These are phyloP conservation scores for Microchrysa polita DNA, from an alignment of 2,888 invertebrate genomes.

Conservation along the genomic window DNA sequence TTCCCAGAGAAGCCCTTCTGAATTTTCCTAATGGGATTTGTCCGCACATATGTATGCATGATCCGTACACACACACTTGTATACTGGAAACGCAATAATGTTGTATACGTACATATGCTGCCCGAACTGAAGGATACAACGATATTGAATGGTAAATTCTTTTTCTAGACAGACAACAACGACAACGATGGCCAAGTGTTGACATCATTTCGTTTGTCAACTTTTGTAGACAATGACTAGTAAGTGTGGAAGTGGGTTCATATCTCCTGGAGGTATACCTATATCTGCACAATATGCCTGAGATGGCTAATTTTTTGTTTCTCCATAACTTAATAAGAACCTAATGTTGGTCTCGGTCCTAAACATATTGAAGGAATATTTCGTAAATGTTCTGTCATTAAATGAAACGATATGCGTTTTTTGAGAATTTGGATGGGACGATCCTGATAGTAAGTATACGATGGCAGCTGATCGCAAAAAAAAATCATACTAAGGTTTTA, in stretches of 20 bases:
- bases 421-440: neutral
- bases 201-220: slow-evolving; percentile 2
- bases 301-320: slow-evolving; percentile 51
- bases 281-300: slow-evolving; percentile 31
- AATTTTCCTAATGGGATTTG: too few relatives aligned
- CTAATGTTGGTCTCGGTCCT: slow-evolving; percentile 45
- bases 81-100: slow-evolving; percentile 14
- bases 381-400: slow-evolving; percentile 11
- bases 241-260: too few relatives aligned
- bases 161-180: too few relatives aligned
- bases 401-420: neutral
- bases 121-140: neutral
- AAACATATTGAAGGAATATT: slow-evolving; percentile 33
- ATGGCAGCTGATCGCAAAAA: too few relatives aligned
- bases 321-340: slow-evolving; percentile 50
- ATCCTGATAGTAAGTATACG: neutral
- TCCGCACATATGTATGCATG: too few relatives aligned
- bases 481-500: too few relatives aligned
- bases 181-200: slow-evolving; percentile 18
- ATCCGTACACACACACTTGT: slow-evolving; percentile 25
- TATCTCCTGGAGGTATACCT: slow-evolving; percentile 3
- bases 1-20: too few relatives aligned
- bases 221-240: slow-evolving; percentile 12
- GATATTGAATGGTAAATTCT: slow-evolving; percentile 2
- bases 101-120: neutral